Percentiles rank a stretch among this genome's conserved stretches.
phyloP scores from a whole-genome alignment of 1,140 invertebrate species.

The Caenorhabditis elegans region WBcel235 BX284605.5:10495501-10496000 shows the following conservation, averaged over 20 bases:
- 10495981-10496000: slow-evolving; percentile 14
- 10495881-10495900: slow-evolving; percentile 59
- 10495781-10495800: slow-evolving; percentile 47
- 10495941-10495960: slow-evolving; percentile 41
- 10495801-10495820: slow-evolving; percentile 35
- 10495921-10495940: slow-evolving; percentile 51
- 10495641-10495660: neutral
- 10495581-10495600: slow-evolving; percentile 48
- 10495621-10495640: slow-evolving; percentile 33
- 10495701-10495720: slow-evolving; percentile 36
- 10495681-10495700: neutral
- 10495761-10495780: slow-evolving; percentile 34
- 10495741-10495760: slow-evolving; percentile 24
- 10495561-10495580: slow-evolving; percentile 47
- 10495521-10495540: slow-evolving; percentile 18
- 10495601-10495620: slow-evolving; percentile 36
- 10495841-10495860: neutral
- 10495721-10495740: slow-evolving; percentile 52
- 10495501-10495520: neutral
- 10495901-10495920: slow-evolving; percentile 51
- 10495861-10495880: slow-evolving; percentile 49
- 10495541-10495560: slow-evolving; percentile 20
- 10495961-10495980: slow-evolving; percentile 13
- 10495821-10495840: too few relatives aligned
- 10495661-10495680: neutral